A percentile compares a stretch with the other conserved stretches of the same genome.
These are phyloP conservation scores for Eutrigla gurnardus DNA, from an alignment of 2,797 vertebrate genomes.

Conservation along the genomic window DNA sequence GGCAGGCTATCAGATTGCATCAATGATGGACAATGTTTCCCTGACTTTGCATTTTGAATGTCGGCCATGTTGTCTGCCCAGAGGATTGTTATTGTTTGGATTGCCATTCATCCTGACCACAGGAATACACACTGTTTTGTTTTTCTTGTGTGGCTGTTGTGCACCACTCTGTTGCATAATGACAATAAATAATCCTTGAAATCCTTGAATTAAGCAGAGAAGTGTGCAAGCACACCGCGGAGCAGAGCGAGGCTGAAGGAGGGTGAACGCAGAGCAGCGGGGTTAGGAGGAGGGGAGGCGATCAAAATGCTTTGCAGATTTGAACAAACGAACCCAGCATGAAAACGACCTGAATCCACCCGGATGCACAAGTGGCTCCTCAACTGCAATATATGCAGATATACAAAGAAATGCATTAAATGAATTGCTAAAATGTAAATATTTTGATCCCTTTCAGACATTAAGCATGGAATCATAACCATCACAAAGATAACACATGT, in stretches of 20 bases:
- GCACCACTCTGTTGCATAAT: too few relatives aligned
- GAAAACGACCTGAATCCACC: neutral
- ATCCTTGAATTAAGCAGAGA: too few relatives aligned
- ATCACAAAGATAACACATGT: neutral
- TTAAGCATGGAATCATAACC: neutral
- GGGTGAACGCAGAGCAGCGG: slow-evolving; percentile 17
- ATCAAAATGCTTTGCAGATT: slow-evolving; percentile 2
- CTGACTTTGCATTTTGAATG: too few relatives aligned
- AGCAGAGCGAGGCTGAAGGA: neutral
- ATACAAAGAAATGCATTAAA: neutral
- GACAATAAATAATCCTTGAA: too few relatives aligned
- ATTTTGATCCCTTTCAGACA: neutral
- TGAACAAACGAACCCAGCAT: neutral
- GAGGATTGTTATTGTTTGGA: too few relatives aligned
- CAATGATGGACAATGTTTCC: too few relatives aligned
- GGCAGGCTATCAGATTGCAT: too few relatives aligned
- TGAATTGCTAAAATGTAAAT: neutral
- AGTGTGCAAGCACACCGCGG: neutral
- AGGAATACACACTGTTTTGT: too few relatives aligned
- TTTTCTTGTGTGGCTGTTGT: too few relatives aligned
- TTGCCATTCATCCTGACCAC: too few relatives aligned
- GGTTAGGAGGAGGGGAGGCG: slow-evolving; percentile 9
- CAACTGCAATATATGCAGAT: neutral
- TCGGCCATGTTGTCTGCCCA: too few relatives aligned
- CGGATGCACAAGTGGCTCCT: neutral